phyloP scores from a whole-genome alignment of 2,888 invertebrate genomes.

The Tetragonisca angustula region DNA sequence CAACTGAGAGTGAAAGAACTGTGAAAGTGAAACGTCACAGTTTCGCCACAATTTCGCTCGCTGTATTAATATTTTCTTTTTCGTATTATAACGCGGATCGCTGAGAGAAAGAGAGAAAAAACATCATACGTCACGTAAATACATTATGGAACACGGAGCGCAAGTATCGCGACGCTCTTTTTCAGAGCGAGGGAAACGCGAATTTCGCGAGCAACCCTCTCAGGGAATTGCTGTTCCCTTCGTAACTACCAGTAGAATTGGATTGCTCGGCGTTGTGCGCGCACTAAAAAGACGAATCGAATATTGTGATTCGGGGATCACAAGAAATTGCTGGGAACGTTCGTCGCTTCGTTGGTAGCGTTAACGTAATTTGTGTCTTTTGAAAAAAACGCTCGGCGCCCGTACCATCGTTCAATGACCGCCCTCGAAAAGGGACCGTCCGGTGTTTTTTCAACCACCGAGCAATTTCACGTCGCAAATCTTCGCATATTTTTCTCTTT shows the following conservation, averaged over 20 bases:
- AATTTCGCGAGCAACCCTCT: conserved; percentile 12
- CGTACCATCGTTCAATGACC: not conserved
- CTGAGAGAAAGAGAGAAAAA: not conserved
- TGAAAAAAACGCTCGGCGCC: not conserved
- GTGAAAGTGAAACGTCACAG: not conserved
- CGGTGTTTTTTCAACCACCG: not conserved
- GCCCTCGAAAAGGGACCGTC: not conserved
- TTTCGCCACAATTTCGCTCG: not conserved
- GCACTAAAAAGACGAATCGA: conserved; percentile 22
- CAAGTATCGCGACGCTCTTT: not conserved
- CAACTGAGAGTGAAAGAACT: not conserved
- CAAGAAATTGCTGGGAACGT: conserved; percentile 23
- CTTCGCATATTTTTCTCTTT: not conserved
- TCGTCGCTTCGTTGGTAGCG: not conserved
- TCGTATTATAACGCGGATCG: not conserved
- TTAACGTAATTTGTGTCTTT: conserved; percentile 11
- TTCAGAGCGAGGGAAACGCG: conserved; percentile 2
- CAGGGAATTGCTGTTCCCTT: conserved; percentile 23
- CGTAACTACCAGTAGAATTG: conserved; percentile 16
- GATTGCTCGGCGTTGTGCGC: conserved; percentile 14
- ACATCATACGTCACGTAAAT: not conserved
- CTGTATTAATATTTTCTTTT: not conserved
- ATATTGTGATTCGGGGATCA: conserved; percentile 21
- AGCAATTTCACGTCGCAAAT: not conserved
- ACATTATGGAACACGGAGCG: not conserved